A percentile compares a stretch with the other conserved stretches of the same genome.
These are phyloP conservation scores for Phalloptychus januarius DNA, from an alignment of 2,797 vertebrate species.

Conservation along the genomic window DNA sequence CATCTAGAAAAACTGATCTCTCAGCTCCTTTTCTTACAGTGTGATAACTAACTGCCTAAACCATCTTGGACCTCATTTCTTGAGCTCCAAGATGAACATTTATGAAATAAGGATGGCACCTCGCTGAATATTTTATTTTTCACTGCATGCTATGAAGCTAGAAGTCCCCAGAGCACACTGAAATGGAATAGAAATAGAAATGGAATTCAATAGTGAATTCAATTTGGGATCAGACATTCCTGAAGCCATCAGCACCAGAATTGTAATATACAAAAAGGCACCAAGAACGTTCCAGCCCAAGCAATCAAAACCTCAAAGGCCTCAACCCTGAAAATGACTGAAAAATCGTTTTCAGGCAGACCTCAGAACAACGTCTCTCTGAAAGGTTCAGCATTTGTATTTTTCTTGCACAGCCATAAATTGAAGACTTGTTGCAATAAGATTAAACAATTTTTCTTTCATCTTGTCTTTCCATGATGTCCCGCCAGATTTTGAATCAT, in stretches of 20 bases:
- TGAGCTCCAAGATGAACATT: constrained; percentile 9
- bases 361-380: constrained; percentile 51
- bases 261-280: constrained; percentile 59
- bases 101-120: constrained; percentile 46
- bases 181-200: constrained; percentile 50
- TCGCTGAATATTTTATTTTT: constrained; percentile 38
- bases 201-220: constrained; percentile 62
- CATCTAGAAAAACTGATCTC: not conserved
- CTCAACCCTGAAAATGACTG: constrained; percentile 33
- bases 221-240: constrained; percentile 65
- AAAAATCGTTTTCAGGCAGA: constrained; percentile 46
- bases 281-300: constrained; percentile 44
- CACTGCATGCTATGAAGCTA: constrained; percentile 39
- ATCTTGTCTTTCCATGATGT: constrained; percentile 29
- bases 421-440: constrained; percentile 42
- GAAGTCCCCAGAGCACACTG: constrained; percentile 43
- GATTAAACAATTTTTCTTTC: constrained; percentile 39
- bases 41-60: not conserved
- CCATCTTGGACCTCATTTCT: constrained; percentile 27
- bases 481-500: constrained; percentile 26
- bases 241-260: constrained; percentile 53
- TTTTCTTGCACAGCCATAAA: constrained; percentile 32
- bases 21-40: not conserved
- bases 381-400: constrained; percentile 23
- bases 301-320: constrained; percentile 72